A percentile compares a stretch with the other conserved stretches of the same genome.
These are phyloP conservation scores for Odontophorus gujanensis DNA, from an alignment of 2,113 vertebrate genomes.

Conservation along the genomic window DNA sequence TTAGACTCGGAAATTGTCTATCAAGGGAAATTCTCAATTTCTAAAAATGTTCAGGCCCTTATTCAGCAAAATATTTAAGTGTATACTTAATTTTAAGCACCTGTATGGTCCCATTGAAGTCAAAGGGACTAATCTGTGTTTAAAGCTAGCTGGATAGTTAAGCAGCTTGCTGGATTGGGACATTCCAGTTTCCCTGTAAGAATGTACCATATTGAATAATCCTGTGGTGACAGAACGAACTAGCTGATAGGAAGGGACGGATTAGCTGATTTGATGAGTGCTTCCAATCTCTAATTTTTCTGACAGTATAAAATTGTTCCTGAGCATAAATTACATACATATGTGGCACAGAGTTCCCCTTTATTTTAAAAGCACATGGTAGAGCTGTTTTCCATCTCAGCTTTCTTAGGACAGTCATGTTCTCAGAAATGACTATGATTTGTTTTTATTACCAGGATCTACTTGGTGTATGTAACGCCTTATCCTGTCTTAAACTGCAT, in stretches of 20 bases:
- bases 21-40: slow-evolving; percentile 7
- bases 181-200: slow-evolving; percentile 36
- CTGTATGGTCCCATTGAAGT: slow-evolving; percentile 44
- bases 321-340: slow-evolving; percentile 61
- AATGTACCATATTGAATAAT: slow-evolving; percentile 33
- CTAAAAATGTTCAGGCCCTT: slow-evolving; percentile 15
- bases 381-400: slow-evolving; percentile 53
- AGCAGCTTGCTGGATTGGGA: slow-evolving; percentile 20
- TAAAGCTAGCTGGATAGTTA: slow-evolving; percentile 7
- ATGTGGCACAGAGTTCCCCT: slow-evolving; percentile 42
- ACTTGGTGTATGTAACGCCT: background rate
- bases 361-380: slow-evolving; percentile 49
- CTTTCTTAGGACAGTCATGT: slow-evolving; percentile 55
- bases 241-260: slow-evolving; percentile 60
- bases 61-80: slow-evolving; percentile 42
- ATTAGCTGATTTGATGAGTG: slow-evolving; percentile 66
- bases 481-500: slow-evolving; percentile 36
- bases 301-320: slow-evolving; percentile 64
- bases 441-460: slow-evolving; percentile 38
- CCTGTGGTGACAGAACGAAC: slow-evolving; percentile 60
- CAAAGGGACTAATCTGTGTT: slow-evolving; percentile 14
- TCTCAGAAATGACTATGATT: slow-evolving; percentile 28
- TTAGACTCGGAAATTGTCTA: slow-evolving; percentile 52
- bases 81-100: slow-evolving; percentile 55
- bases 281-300: slow-evolving; percentile 66